Evolutionary conservation across 2,797 vertebrate genomes (phyloP).

Genomic region (Orientallactaga sibirica): DNA sequence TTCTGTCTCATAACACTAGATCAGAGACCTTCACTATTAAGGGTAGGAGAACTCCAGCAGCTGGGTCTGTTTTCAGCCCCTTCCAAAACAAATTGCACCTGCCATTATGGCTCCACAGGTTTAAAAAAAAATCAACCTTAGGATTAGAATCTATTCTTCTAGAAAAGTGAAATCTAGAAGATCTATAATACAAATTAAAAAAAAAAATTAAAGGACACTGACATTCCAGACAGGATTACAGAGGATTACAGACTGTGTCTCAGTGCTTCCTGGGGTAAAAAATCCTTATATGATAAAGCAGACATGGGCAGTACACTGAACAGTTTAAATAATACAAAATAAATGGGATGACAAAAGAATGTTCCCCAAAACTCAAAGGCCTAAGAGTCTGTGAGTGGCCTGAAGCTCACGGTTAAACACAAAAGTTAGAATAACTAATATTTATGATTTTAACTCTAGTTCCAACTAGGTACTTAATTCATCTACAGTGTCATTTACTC

Average conservation of each 20-base stretch:
- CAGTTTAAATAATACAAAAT: background rate
- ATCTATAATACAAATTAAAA: background rate
- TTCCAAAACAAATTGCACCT: background rate
- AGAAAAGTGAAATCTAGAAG: slow-evolving; percentile 4
- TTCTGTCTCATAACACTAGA: background rate
- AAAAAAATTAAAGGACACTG: slow-evolving; percentile 19
- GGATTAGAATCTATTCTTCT: slow-evolving; percentile 22
- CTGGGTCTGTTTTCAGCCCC: background rate
- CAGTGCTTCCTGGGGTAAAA: slow-evolving; percentile 25
- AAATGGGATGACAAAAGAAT: background rate
- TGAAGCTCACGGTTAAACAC: slow-evolving; percentile 4
- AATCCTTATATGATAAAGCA: slow-evolving; percentile 22
- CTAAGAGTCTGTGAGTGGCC: background rate
- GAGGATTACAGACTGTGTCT: background rate
- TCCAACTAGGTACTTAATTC: background rate
- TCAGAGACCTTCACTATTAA: background rate
- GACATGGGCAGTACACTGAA: background rate
- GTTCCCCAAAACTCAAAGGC: slow-evolving; percentile 10
- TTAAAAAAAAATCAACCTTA: background rate
- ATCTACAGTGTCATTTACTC: slow-evolving; percentile 8
- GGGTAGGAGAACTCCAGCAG: background rate
- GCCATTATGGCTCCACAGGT: background rate
- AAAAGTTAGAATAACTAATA: slow-evolving; percentile 24
- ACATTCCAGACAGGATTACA: background rate
- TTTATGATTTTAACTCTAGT: background rate